Evolutionary conservation across 2,888 invertebrate genomes (phyloP), one percentile per base, ranked within the genome.

Genomic region (Macrophya annulata): DNA sequence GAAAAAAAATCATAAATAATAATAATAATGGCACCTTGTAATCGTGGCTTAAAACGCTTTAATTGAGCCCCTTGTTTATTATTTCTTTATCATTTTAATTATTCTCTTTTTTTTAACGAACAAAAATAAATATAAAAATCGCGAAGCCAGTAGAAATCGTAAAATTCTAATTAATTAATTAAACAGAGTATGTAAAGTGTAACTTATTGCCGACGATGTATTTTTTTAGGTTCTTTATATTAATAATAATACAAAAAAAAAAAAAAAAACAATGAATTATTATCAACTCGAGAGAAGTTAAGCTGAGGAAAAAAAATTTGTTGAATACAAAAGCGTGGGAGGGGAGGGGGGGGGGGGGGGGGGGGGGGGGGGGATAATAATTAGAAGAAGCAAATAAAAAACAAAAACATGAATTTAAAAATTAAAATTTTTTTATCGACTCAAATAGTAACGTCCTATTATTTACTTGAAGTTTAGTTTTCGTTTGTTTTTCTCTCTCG

Each of bases 51-150:
- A 40, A n/a, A 40, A 4, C 21, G 21, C 25, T 6, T 76, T 48
- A 25, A 25, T 43, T 43, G 21, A 48, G 43, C 43, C 76, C 25
- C 25, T 76, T 76, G 45, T 76, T 51, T 48, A 76, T 45, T 51
- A 48, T 76, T 76, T 25, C 21, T 48, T 76, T 43, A 72, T 43
- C 76, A 45, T 76, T 76, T 76, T 76, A 48, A 76, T 76, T 45
- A 48, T 40, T 72, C 71, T 72, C n/a, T 72, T 72, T 72, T 40
- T 37, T 45, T 45, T 74, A 21, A 76, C 43, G 5, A 21, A 51
- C 6, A 40, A 25, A 25, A 37, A 40, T 37, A 72, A 40, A 17
- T n/a, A 72, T 6, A 10, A 43, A 3, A 43, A 43, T 21, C 37
- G 43, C n/a, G 45, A 43, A 43, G 37, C 37, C n/a, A 17, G 10